phyloP scores from a whole-genome alignment of 2,113 vertebrate genomes.

The Pycnonotus jocosus region DNA sequence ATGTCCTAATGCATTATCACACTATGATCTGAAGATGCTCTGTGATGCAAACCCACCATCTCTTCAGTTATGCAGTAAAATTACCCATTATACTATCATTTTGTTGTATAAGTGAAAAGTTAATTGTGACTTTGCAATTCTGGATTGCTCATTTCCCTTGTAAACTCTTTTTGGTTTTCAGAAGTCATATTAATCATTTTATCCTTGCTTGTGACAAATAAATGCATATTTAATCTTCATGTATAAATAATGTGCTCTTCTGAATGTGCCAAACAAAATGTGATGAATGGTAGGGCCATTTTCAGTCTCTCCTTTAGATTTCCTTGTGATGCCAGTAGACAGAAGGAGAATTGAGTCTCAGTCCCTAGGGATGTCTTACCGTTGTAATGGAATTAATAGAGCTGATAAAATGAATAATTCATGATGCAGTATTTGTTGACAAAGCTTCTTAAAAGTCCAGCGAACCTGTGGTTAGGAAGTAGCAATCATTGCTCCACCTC shows the following conservation, averaged over 20 bases:
- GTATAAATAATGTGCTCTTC: constrained; percentile 18
- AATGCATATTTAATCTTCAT: constrained; percentile 43
- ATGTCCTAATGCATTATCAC: neutral
- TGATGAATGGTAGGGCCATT: neutral
- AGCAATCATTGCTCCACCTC: neutral
- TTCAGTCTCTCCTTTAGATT: constrained; percentile 23
- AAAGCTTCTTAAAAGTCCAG: neutral
- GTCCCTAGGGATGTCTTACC: neutral
- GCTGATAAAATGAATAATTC: constrained; percentile 25
- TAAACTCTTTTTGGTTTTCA: neutral
- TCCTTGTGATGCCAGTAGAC: constrained; percentile 17
- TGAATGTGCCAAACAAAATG: constrained; percentile 12
- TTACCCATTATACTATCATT: neutral
- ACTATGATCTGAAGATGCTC: neutral
- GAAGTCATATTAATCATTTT: constrained; percentile 22
- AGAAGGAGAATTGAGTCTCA: constrained; percentile 12
- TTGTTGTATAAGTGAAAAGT: neutral
- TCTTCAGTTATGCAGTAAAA: neutral
- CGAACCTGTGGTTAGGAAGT: neutral
- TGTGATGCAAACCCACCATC: neutral
- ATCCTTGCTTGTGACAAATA: constrained; percentile 17
- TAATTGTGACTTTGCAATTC: neutral
- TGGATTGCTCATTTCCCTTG: neutral
- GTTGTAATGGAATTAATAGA: constrained; percentile 43
- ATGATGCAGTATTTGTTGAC: neutral